Evolutionary conservation across 1,140 invertebrate species (phyloP), one percentile per base, ranked within the genome.

Genomic region (Drosophila tropicalis): DNA sequence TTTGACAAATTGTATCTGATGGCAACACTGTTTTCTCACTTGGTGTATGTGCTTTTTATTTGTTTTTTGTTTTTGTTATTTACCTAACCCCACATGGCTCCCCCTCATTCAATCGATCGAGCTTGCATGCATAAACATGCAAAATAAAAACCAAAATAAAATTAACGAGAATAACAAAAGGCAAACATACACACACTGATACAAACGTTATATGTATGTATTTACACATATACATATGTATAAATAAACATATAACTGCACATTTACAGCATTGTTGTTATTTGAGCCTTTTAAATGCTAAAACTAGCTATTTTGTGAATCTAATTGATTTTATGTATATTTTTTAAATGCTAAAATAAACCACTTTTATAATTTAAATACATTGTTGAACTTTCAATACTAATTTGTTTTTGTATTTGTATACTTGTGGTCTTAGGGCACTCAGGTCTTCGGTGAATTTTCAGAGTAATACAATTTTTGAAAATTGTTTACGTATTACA

Each of bases 111-210:
- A 80, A 87, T 87, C 83, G 72, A 89, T 79, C 76, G 84, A 76
- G 83, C 69, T 86, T 87, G 79, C 81, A 84, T 85, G 81, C 81
- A 84, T 81, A 69, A 78, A 79, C 82, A 86, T 87, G 83, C 83
- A 87, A 87, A 87, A 89, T 55, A 76, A 87, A 89, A 87, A 84
- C 83, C 84, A 83, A 87, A 86, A 83, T 89, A 87, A 86, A 86
- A 89, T 83, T 79, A 87, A 89, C 67, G 77, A 89, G 86, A 87
- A 89, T 72, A 86, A 87, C 80, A 89, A 89, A 77, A 77, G 78
- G 69, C 79, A 79, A 83, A 83, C 79, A 81, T 57, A 81, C 64
- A 82, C 57, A 75, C 67, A 72, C 6, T 47, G 12, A 39, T 39
- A 39, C 36, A 39, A 12, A 39, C 36, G 36, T n/a, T 39, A 39